Evolutionary conservation across 92 coral and sea anemone genomes (phyloP), one percentile per base, ranked within the genome.

Genomic region (Micromussa lordhowensis): DNA sequence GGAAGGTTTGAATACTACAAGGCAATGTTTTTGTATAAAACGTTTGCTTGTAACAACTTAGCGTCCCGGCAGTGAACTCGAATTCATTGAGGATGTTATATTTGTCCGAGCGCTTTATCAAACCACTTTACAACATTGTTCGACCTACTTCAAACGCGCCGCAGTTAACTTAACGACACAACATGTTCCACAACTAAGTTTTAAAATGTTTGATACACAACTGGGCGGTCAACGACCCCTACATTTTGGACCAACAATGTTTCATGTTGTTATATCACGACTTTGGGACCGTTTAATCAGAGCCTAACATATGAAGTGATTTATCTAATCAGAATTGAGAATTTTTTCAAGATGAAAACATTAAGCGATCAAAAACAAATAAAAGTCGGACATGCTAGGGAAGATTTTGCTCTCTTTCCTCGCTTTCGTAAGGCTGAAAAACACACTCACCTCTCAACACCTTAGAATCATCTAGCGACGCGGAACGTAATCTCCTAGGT

Each of bases 401-500:
- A 3, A 19, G 51, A 44, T 44, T 44, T 44, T 44, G 51, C 12
- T 44, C 51, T 44, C 51, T 26, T 15, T 35, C 40, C 75, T 29
- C 24, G 1, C 30, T 17, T 58, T 29, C 61, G 36, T 13, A 30
- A 81, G 63, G 14, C 31, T 81, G 4, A 58, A 13, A 15, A 69
- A 4, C 17, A 4, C 12, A 78, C 91, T 51, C 59, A 93, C 98
- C 96, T 94, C 86, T 88, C 57, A 91, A 72, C 51, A 82, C 90
- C 76, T 91, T 95, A 64, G 93, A 73, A 35, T 95, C 98, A 85
- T 92, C 95, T 53, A 95, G 90, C 22, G 98, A 95, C 13, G 98
- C 98, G 34, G 98, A 95, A 64, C 98, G 91, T 36, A 94, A 92
- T 75, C 98, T 74, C 72, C 68, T 88, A 21, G 92, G 92, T 15